Evolutionary conservation across 1,140 invertebrate genomes (phyloP), one percentile per base, ranked within the genome.

Genomic region (Heliothis virescens): DNA sequence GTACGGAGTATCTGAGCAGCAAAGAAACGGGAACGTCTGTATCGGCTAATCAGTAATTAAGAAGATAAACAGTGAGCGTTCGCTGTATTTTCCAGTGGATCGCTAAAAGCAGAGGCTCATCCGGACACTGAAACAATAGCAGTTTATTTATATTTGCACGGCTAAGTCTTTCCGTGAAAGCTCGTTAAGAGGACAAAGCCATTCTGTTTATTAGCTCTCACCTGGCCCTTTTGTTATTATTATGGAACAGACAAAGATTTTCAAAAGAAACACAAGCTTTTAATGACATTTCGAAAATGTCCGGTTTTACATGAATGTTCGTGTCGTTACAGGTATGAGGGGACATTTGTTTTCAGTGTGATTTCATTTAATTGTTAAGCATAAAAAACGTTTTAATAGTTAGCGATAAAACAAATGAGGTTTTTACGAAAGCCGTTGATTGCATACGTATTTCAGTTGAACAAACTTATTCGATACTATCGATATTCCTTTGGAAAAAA

Each of bases 61-160:
- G 75, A 78, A 81, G 57, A 78, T 74, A 81, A 78, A 79, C 59
- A 81, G 60, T 48, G 50, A 67, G 16, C 57, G 63, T 55, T 52
- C 65, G 48, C 47, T 73, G 59, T 78, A 73, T 81, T 78, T 81
- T 62, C 69, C 76, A 76, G 18, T 26, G 57, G 79, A 82, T 82
- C 76, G 71, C 76, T 82, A 79, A 78, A 81, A 69, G 76, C 80
- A 59, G 69, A 78, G 71, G 62, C 69, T 75, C 79, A 72, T 72
- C 74, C 79, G 62, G 63, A 41, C 74, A 71, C 60, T 60, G 59
- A 81, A 86, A 90, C 87, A 89, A 89, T 83, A 84, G 84, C 85
- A 85, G 82, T 91, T 89, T 89, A 86, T 91, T 89, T 89, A 87
- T 89, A 89, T 90, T 89, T 87, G 80, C 83, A 84, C 85, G 79